Evolutionary conservation across 2,797 vertebrate genomes (phyloP).

Genomic region (Sebastes trivittatus): DNA sequence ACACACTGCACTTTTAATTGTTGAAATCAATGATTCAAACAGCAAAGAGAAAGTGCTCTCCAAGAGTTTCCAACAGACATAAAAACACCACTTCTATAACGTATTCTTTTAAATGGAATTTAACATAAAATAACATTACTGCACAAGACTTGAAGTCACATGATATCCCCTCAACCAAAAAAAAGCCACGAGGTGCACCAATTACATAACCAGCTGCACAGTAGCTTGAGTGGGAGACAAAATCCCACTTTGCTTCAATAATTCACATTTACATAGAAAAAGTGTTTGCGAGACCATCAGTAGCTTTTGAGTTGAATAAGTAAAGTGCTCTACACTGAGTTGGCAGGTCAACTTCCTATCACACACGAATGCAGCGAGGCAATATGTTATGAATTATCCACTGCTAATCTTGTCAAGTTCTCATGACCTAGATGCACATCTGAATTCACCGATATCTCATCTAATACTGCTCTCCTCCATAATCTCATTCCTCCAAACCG

Average conservation of each 20-base stretch:
- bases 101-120: not conserved
- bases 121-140: not conserved
- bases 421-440: slow-evolving; percentile 37
- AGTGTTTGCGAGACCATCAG: not conserved
- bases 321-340: not conserved
- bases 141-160: not conserved
- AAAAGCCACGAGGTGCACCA: not conserved
- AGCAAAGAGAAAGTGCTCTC: not conserved
- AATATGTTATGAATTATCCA: slow-evolving; percentile 33
- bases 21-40: not conserved
- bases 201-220: not conserved
- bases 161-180: not conserved
- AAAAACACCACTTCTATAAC: not conserved
- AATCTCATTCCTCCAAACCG: slow-evolving; percentile 4
- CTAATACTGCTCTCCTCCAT: not conserved
- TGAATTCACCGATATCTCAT: not conserved
- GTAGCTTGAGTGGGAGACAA: not conserved
- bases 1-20: not conserved
- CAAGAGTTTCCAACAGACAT: not conserved
- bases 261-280: slow-evolving; percentile 12
- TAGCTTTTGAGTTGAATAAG: not conserved
- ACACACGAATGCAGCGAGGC: slow-evolving; percentile 12
- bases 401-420: slow-evolving; percentile 9
- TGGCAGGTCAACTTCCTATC: slow-evolving; percentile 4
- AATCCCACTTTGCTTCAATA: slow-evolving; percentile 7